Base-by-base conservation (phyloP, 1,140 invertebrate genomes). In the Brachionus angularis region DNA sequence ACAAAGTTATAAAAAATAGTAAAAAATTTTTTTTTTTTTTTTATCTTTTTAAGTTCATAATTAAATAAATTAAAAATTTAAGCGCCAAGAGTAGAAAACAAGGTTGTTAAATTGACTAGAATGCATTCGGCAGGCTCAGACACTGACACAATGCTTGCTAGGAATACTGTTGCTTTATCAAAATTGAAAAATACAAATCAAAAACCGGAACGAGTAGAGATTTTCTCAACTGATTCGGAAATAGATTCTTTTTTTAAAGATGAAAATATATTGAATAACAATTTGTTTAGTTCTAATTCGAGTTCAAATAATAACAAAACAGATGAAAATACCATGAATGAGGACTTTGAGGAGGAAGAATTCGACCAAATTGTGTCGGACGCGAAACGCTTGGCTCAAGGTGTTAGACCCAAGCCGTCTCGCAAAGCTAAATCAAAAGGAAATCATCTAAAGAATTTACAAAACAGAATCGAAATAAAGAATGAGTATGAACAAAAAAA, bases 401-500 rank as follows among this genome's bases (percentile, higher is more conserved):
- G 36, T 23, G 21, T 42, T 5, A n/a, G 62, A 34, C 39, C 62
- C 5, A 29, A 33, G 36, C 62, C 62, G 3, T 33, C 33, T 12
- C 33, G 62, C 33, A 67, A 67, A 50, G 47, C 62, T 21, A 46
- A 50, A 46, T 67, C 62, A 18, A 67, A 67, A 29, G 62, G 62
- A 47, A 67, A 67, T 47, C 62, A 67, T 49, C 36, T 67, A n/a
- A 67, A 67, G 47, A 67, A 67, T 50, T 36, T 67, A 47, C 62
- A 67, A 50, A 67, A 67, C 29, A 7, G 62, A 33, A 67, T 46
- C 5, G 62, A 67, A 47, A 67, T 67, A 27, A 67, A 67, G 29
- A 67, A 50, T 25, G 77, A 76, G 14, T 78, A 79, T 74, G 79
- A 79, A 29, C 74, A 80, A 58, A 21, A 36, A 58, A 31, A 58